phyloP scores from a whole-genome alignment of 2,113 vertebrate genomes.

The Atlantisia rogersi region DNA sequence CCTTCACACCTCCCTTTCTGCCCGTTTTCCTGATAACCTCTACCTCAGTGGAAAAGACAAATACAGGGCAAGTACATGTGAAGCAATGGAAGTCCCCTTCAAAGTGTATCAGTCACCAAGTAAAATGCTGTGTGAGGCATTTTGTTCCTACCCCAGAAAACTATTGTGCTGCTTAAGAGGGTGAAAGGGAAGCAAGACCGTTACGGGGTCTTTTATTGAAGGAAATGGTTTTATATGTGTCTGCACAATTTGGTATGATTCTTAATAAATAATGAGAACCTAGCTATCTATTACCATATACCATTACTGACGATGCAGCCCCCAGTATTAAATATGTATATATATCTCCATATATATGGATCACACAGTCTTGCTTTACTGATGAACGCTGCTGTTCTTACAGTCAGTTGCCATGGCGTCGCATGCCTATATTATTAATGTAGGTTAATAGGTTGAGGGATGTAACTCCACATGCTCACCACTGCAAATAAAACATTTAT shows the following conservation, averaged over 20 bases:
- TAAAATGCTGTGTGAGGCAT: not conserved
- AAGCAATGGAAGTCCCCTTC: not conserved
- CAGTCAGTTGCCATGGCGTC: slow-evolving; percentile 28
- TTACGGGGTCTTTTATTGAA: not conserved
- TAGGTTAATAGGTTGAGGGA: not conserved
- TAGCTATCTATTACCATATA: not conserved
- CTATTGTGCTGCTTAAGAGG: not conserved
- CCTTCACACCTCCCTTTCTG: not conserved
- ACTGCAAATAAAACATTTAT: not conserved
- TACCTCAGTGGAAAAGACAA: not conserved
- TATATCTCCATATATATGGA: not conserved
- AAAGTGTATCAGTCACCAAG: accelerated
- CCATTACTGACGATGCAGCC: accelerated
- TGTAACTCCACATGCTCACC: not conserved
- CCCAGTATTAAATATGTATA: not conserved
- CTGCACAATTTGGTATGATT: not conserved
- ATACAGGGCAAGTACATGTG: not conserved
- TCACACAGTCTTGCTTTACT: not conserved
- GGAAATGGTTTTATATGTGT: not conserved
- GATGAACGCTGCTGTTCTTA: not conserved
- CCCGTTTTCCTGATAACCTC: not conserved
- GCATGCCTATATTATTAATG: not conserved
- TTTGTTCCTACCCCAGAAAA: not conserved
- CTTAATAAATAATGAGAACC: not conserved
- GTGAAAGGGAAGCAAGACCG: not conserved